Evolutionary conservation across 92 coral and sea anemone genomes (phyloP), one percentile per base, ranked within the genome.

Genomic region (Zoanthus gigantus): DNA sequence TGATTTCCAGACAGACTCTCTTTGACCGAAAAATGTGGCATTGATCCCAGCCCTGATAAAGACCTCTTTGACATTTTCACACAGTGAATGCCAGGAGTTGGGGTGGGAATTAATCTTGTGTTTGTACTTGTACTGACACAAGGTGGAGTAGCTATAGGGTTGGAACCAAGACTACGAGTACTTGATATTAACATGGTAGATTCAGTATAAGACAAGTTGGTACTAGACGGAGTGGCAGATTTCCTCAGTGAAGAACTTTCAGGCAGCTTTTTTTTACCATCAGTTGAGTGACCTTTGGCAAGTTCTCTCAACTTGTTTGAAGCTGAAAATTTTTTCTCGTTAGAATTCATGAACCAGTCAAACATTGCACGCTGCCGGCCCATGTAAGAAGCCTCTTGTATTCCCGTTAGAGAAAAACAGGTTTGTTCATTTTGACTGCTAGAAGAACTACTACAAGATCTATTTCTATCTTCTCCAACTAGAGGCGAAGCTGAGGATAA

Each of bases 231-330:
- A 18, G 85, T 31, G 13, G 45, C 9, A 48, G 74, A 23, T 14
- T 69, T 9, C 46, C 7, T 9, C 6, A 34, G 12, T 11, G 16
- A 4, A 9, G 45, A 30, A 30, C 74, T 69, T 7, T 69, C 74
- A 6, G 42, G 47, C 45, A 15, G 6, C 5, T 17, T 9, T 16
- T 28, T 76, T 15, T 87, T 71, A 10, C 18, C 47, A 13, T 9
- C 92, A 47, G 56, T 68, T 32, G 67, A 31, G 78, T 87, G 92
- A 74, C 88, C 83, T 66, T 87, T 90, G 17, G 98, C 98, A 3
- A 95, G 92, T 76, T 93, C 92, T 72, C 89, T 93, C 37, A 95
- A 68, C 85, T 92, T 92, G 60, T 94, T 90, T 48, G 94, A 92
- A 52, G 98, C 98, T 82, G 93, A 84, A 28, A 93, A 95, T 58